A percentile compares a stretch with the other conserved stretches of the same genome.
Evolutionary conservation across 2,113 vertebrate genomes (phyloP).

Genomic region (Semnornis frantzii): DNA sequence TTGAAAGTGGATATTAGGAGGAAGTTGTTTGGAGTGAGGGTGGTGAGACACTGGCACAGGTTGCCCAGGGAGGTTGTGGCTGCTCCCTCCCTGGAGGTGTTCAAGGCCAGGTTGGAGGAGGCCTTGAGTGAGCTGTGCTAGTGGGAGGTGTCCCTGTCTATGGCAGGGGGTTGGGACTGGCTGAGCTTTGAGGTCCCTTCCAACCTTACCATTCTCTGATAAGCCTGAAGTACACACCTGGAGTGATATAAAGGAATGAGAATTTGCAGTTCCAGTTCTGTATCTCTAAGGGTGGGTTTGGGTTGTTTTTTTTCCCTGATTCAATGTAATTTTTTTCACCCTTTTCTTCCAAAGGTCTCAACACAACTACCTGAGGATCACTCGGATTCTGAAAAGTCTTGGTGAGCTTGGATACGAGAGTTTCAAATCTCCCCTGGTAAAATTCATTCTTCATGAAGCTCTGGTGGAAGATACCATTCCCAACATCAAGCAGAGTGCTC

Average conservation of each 20-base stretch:
- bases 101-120: no score
- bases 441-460: slow-evolving; percentile 91
- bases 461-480: slow-evolving; percentile 88
- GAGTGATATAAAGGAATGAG: not conserved
- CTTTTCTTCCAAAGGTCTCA: slow-evolving; percentile 84
- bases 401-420: slow-evolving; percentile 96
- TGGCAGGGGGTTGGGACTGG: no score
- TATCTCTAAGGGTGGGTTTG: not conserved
- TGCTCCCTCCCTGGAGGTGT: no score
- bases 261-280: not conserved
- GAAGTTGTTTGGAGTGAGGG: no score
- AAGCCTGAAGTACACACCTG: not conserved
- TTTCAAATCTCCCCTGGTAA: slow-evolving; percentile 93
- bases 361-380: slow-evolving; percentile 98
- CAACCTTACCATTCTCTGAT: no score
- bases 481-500: slow-evolving; percentile 93
- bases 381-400: slow-evolving; percentile 96
- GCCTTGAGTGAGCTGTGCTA: no score
- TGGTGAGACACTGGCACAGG: no score
- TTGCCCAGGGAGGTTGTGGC: no score
- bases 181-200: no score
- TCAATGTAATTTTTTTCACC: not conserved
- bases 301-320: not conserved
- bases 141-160: no score
- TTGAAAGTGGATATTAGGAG: no score